A percentile compares a stretch with the other conserved stretches of the same genome.
Conservation (phyloP, 2,797 vertebrate genomes). For the Phaenicophaeus curvirostris region DNA sequence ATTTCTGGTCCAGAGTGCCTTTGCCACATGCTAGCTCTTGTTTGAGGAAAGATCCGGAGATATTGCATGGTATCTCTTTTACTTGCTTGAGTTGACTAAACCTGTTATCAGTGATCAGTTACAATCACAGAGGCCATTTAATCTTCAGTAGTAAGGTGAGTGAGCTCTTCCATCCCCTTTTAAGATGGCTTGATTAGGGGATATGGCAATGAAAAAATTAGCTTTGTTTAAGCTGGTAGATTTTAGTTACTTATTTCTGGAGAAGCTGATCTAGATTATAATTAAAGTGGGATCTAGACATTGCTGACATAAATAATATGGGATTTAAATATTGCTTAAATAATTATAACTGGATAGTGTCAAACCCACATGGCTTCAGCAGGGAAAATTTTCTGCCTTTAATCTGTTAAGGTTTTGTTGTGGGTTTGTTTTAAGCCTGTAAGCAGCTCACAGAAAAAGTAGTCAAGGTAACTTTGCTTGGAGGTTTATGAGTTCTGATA, state of each 20-base stretch:
- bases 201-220: background rate
- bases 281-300: background rate
- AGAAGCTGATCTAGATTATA: background rate
- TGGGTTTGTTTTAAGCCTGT: background rate
- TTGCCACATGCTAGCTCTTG: background rate
- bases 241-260: background rate
- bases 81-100: background rate
- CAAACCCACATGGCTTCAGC: background rate
- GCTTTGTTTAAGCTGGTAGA: background rate
- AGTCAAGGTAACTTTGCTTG: background rate
- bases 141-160: background rate
- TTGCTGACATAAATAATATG: background rate
- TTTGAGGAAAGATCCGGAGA: background rate
- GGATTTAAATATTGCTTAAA: background rate
- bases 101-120: background rate
- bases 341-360: background rate
- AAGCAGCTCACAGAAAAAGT: background rate
- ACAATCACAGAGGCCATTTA: background rate
- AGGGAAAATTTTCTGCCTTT: background rate
- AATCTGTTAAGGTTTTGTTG: background rate
- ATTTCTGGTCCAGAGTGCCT: background rate
- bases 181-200: background rate
- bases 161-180: background rate
- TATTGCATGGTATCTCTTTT: background rate
- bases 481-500: background rate